These are phyloP conservation scores for Dusona sp. DNA, from an alignment of 2,888 invertebrate species.

Conservation along the genomic window DNA sequence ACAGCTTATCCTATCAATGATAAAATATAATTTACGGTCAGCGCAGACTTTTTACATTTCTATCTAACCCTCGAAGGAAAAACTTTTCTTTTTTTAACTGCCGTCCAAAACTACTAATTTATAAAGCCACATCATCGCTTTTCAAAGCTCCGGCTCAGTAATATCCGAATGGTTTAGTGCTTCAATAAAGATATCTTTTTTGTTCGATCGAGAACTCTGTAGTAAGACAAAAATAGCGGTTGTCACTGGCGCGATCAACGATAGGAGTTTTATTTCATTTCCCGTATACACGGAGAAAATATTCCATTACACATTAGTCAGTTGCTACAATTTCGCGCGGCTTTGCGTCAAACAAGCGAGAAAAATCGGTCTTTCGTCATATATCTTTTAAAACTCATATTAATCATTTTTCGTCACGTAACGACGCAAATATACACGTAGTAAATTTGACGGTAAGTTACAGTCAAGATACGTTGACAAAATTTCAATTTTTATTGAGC, in stretches of 20 bases:
- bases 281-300: not conserved
- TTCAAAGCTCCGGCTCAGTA: not conserved
- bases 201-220: not conserved
- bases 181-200: not conserved
- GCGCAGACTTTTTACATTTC: not conserved
- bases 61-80: not conserved
- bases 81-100: conserved; percentile 4
- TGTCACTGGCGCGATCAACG: not conserved
- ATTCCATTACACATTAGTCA: not conserved
- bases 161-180: not conserved
- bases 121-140: not conserved
- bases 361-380: not conserved
- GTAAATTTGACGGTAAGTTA: too few species aligned
- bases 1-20: not conserved
- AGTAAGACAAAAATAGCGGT: not conserved
- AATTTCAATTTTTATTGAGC: too few species aligned
- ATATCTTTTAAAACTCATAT: not conserved
- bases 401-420: too few species aligned
- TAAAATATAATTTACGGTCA: conserved; percentile 3
- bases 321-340: not conserved
- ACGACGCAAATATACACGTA: too few species aligned
- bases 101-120: not conserved
- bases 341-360: not conserved
- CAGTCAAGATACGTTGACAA: too few species aligned
- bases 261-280: not conserved